phyloP scores from a whole-genome alignment of 2,797 vertebrate genomes.

The Hoplostethus atlanticus region DNA sequence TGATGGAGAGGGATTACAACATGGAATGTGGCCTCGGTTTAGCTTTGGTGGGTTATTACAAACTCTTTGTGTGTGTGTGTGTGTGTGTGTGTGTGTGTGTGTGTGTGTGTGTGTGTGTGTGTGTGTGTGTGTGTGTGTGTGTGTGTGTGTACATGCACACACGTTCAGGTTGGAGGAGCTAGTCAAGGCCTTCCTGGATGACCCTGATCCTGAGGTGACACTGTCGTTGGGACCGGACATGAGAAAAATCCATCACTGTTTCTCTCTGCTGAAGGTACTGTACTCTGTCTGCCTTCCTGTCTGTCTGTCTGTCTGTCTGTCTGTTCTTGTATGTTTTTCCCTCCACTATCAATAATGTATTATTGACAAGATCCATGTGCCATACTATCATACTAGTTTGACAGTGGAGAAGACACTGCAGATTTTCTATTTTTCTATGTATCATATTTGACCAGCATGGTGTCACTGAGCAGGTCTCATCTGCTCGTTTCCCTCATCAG shows the following conservation, averaged over 20 bases:
- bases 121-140: slow-evolving; percentile 18
- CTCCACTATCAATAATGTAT: no score
- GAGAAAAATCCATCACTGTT: slow-evolving; percentile 92
- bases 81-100: not conserved
- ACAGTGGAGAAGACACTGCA: not conserved
- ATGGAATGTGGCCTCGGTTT: slow-evolving; percentile 15
- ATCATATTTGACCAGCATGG: not conserved
- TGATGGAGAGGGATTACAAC: slow-evolving; percentile 38
- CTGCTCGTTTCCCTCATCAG: not conserved
- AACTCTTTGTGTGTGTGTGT: no score
- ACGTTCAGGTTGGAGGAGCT: slow-evolving; percentile 86
- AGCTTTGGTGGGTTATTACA: not conserved
- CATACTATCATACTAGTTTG: no score
- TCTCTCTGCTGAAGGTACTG: slow-evolving; percentile 90
- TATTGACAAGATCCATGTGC: no score
- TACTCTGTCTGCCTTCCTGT: not conserved
- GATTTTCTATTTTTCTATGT: not conserved
- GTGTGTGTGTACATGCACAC: slow-evolving; percentile 33
- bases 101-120: slow-evolving; percentile 3
- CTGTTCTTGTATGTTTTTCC: no score
- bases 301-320: not conserved
- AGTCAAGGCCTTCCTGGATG: slow-evolving; percentile 86
- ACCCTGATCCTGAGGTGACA: slow-evolving; percentile 86
- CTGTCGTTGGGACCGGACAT: slow-evolving; percentile 92
- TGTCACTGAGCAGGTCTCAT: slow-evolving; percentile 5